Percentiles rank a stretch among this genome's conserved stretches.
Conservation (phyloP, 2,888 invertebrate species). For the Balanococcus diminutus region DNA sequence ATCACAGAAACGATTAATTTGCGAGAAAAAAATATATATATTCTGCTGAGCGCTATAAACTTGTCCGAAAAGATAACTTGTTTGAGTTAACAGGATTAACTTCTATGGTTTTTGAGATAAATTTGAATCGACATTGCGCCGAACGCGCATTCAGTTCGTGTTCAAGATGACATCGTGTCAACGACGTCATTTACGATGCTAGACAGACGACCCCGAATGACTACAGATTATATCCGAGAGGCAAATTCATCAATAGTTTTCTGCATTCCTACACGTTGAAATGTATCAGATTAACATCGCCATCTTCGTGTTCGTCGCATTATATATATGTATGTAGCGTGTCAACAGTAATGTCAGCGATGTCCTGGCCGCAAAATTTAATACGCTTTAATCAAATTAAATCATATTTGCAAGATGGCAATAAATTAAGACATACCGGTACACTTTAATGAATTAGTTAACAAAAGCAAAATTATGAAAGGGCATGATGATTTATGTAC, state of each 20-base stretch:
- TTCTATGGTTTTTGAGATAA: background rate
- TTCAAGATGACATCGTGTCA: slow-evolving; percentile 28
- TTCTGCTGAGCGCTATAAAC: background rate
- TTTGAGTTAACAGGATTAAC: slow-evolving; percentile 6
- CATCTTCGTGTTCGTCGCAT: background rate
- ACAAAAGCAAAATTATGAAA: slow-evolving; percentile 10
- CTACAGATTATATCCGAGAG: background rate
- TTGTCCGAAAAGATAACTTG: slow-evolving; percentile 34
- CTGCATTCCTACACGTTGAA: background rate
- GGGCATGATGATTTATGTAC: slow-evolving; percentile 13
- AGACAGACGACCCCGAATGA: background rate
- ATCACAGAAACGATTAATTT: slow-evolving; percentile 31
- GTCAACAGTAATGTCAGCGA: background rate
- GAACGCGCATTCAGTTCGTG: background rate
- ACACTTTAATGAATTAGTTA: slow-evolving; percentile 30
- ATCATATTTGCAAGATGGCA: slow-evolving; percentile 14
- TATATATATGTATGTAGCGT: background rate
- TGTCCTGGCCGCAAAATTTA: slow-evolving; percentile 33
- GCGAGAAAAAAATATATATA: too few species aligned
- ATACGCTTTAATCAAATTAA: background rate
- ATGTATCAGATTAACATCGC: background rate
- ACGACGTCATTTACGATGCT: slow-evolving; percentile 15
- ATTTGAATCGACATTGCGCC: slow-evolving; percentile 12
- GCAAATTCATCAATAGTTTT: slow-evolving; percentile 12
- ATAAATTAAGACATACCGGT: slow-evolving; percentile 33